phyloP scores from a whole-genome alignment of 2,888 invertebrate genomes.

The Aleiodes testaceus region DNA sequence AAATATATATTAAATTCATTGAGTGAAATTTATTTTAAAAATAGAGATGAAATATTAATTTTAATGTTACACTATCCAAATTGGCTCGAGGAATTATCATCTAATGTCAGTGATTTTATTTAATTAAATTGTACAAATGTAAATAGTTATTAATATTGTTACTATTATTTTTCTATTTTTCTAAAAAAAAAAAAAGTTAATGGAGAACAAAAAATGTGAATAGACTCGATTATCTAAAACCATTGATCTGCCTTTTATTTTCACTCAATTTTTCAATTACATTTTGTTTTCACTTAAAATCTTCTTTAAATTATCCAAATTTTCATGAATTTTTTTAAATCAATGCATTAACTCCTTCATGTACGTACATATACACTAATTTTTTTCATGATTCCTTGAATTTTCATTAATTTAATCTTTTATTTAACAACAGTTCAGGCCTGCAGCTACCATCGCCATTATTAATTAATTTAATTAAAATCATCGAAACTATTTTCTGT shows the following conservation, averaged over 20 bases:
- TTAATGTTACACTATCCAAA: conserved; percentile 63
- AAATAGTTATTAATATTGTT: conserved; percentile 8
- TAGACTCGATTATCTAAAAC: conserved; percentile 46
- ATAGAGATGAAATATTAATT: conserved; percentile 54
- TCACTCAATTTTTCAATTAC: conserved; percentile 59
- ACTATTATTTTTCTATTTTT: neutral
- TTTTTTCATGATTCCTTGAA: conserved; percentile 48
- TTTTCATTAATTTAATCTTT: conserved; percentile 33
- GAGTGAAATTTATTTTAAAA: conserved; percentile 52
- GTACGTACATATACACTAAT: conserved; percentile 54
- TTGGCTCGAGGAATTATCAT: conserved; percentile 57
- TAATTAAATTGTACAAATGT: conserved; percentile 8
- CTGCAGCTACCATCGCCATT: conserved; percentile 51
- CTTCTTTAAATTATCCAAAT: neutral
- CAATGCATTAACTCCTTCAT: conserved; percentile 53
- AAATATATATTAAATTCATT: conserved; percentile 53
- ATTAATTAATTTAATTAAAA: conserved; percentile 37
- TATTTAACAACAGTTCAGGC: conserved; percentile 52
- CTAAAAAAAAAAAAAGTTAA: no score
- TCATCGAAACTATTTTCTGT: neutral
- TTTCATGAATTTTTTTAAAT: conserved; percentile 38
- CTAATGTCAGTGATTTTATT: conserved; percentile 39
- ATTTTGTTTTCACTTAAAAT: conserved; percentile 45
- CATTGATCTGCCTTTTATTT: conserved; percentile 51
- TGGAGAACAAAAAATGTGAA: conserved; percentile 32